A percentile compares a stretch with the other conserved stretches of the same genome.
Conservation (phyloP, 2,888 invertebrate genomes). For the Eristalis intricaria region DNA sequence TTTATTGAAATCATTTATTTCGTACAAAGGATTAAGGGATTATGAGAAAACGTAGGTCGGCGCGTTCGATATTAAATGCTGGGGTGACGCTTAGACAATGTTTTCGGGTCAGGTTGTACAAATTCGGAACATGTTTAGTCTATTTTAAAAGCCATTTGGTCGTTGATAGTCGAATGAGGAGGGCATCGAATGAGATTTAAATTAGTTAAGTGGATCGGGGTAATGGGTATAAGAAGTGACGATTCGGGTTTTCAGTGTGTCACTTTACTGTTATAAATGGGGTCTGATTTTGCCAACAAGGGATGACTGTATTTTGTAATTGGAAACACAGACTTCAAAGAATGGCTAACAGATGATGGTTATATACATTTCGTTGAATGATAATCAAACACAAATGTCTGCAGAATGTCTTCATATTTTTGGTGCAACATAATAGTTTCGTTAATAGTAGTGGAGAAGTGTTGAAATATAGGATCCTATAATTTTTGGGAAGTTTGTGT, state of each 20-base stretch:
- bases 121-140: conserved; percentile 70
- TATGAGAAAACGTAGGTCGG: conserved; percentile 44
- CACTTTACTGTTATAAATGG: conserved; percentile 65
- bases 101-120: conserved; percentile 71
- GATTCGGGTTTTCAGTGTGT: conserved; percentile 49
- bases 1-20: conserved; percentile 65
- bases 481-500: too few species aligned
- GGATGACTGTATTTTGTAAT: conserved; percentile 60
- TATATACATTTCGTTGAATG: not conserved
- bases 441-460: too few species aligned
- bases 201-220: conserved; percentile 71
- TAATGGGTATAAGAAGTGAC: conserved; percentile 55
- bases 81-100: conserved; percentile 64
- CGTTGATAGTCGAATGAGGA: conserved; percentile 43
- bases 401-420: not conserved
- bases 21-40: conserved; percentile 67
- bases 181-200: conserved; percentile 66
- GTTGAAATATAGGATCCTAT: too few species aligned
- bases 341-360: conserved; percentile 50
- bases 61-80: conserved; percentile 45
- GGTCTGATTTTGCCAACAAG: conserved; percentile 53
- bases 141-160: conserved; percentile 71
- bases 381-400: not conserved
- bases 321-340: conserved; percentile 57
- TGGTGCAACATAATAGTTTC: not conserved